Base-by-base conservation (phyloP, 2,113 vertebrate species). In the Phocoena phocoena region DNA sequence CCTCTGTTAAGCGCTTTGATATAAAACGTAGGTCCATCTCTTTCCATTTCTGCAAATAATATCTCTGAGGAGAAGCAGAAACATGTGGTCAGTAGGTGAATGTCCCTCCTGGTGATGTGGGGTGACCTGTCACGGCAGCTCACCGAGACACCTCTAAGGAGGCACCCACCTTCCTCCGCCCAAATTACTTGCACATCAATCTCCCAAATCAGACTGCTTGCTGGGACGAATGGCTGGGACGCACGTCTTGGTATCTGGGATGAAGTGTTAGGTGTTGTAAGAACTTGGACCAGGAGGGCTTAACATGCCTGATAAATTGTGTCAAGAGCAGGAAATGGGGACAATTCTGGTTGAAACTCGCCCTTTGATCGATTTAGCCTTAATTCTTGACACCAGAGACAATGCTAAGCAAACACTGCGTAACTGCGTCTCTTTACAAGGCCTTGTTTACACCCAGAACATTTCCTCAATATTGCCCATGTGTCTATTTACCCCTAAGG, bases 101-200 rank as follows among this genome's bases (percentile, higher is more conserved):
- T 95, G 96, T 89, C 95, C 97, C 97, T 97, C 97, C 94, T 31
- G 0, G 1, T 80, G 97, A 88, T 76, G 86, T 36, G 88, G 79
- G 94, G 87, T 96, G 94, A 98, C 98, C 92, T 68, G 97, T 97
- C 96, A 98, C 0, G 2, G 92, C 95, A 92, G 95, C 96, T 94
- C 97, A 93, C 86, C 47, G 92, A 71, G 97, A 98, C 98, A 94
- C 97, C 84, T 97, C 96, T 86, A 53, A 97, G 96, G 97, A 98
- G 91, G 95, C 98, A 95, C 93, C 96, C 86, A 95, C 95, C 96
- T 96, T 96, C 96, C 97, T 97, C 98, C 97, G 98, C 98, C 98
- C 96, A 98, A 96, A 97, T 95, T 97, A 97, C 97, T 98, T 97
- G 95, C 97, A 90, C 70, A 98, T 98, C 98, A 97, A 97, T 98